Base-by-base conservation (phyloP, 2,888 invertebrate species). In the Zootermopsis nevadensis region DNA sequence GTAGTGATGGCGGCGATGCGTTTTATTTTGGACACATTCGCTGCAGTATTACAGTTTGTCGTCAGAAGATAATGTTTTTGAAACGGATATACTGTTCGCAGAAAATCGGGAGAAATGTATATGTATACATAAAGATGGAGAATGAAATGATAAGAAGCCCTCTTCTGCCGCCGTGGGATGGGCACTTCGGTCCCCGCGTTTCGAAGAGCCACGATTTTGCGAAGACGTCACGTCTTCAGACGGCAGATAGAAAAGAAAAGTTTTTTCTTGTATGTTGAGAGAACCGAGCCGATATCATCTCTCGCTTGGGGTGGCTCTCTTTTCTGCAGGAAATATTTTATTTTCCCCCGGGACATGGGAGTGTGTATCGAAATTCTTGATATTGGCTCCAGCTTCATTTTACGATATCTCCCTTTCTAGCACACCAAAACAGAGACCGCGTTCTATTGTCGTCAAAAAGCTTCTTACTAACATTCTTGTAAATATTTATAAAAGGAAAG, bases 151-250 rank as follows among this genome's bases (percentile, higher is more conserved):
- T 83, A 83, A 80, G 83, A 72, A 33, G 60, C 79, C n/a, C 72
- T 53, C 79, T 53, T 80, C 67, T 31, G 35, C 80, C 77, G 69
- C 48, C 48, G n/a, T n/a, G n/a, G 27, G 7, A 60, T 27, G 60
- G 60, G 60, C 8, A 27, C n/a, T 60, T 60, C 27, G 10, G 27
- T 48, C 48, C 19, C 48, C 69, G 27, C 33, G 84, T 84, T 84
- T 80, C 67, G 55, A 55, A 81, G 67, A 84, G 83, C 83, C 81
- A 72, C 82, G 84, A 84, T 84, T 84, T 83, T 84, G 82, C 77
- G 77, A 83, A 83, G 81, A 84, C 79, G 84, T 84, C 84, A 84
- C 84, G 83, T 84, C 77, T 84, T 60, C 79, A 22, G 83, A 79
- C 66, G 79, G 10, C n/a, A 74, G 24, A 74, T 38, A 74, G 33